Evolutionary conservation across 1,140 invertebrate species (phyloP).

Genomic region (Trigoniulus corallinus): DNA sequence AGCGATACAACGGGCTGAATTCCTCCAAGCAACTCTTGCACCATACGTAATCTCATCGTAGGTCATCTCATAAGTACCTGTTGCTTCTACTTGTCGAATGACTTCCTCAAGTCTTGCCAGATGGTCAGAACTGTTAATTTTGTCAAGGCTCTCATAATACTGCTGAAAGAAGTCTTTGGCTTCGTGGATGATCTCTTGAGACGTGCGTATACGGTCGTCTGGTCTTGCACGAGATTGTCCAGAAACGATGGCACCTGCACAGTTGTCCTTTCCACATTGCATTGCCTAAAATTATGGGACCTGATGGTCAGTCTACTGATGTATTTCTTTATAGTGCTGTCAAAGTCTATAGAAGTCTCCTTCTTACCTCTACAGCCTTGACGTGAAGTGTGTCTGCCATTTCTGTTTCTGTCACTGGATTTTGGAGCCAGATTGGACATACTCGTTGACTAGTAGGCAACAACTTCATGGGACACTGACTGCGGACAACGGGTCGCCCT

Average conservation of each 20-base stretch:
- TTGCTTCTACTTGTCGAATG: not conserved
- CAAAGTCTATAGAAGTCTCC: not conserved
- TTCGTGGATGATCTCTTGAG: not conserved
- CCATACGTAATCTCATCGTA: not conserved
- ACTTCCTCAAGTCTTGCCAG: not conserved
- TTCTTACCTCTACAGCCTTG: not conserved
- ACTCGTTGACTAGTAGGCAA: too few species aligned
- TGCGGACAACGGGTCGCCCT: too few species aligned
- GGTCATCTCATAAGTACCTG: not conserved
- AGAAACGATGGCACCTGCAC: not conserved
- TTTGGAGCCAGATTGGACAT: not conserved
- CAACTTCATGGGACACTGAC: too few species aligned
- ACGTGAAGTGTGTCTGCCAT: not conserved
- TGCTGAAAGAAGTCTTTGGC: not conserved
- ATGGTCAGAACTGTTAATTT: not conserved
- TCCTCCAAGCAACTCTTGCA: not conserved
- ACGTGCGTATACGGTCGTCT: not conserved
- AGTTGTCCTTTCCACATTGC: not conserved
- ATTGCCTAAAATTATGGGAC: not conserved
- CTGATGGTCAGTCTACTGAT: not conserved
- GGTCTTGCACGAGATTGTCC: not conserved
- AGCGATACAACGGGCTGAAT: not conserved
- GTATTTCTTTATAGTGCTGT: not conserved
- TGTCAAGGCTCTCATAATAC: not conserved
- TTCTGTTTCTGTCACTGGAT: not conserved